These are phyloP conservation scores for Anhinga anhinga DNA, from an alignment of 2,113 vertebrate genomes.

Conservation along the genomic window DNA sequence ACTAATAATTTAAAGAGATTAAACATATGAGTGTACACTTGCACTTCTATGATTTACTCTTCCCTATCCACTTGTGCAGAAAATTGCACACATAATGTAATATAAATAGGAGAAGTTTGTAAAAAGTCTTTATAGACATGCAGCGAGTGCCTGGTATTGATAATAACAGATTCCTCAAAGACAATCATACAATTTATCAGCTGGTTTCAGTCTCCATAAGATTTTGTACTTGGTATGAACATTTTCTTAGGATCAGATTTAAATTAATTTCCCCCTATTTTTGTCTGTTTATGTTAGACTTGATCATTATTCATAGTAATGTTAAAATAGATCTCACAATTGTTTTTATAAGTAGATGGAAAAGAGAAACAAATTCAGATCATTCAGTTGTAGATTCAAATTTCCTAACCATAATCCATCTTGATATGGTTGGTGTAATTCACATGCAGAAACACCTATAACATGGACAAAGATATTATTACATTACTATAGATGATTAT, in stretches of 20 bases:
- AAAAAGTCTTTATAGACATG: neutral
- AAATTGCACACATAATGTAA: neutral
- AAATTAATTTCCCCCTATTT: neutral
- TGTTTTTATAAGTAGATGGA: neutral
- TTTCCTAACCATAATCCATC: neutral
- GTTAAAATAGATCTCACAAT: neutral
- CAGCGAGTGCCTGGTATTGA: neutral
- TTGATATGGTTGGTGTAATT: neutral
- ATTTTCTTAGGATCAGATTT: neutral
- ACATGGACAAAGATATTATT: neutral
- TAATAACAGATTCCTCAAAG: neutral
- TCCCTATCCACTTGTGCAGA: neutral
- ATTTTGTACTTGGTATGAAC: neutral
- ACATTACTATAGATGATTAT: neutral
- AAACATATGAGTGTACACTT: neutral
- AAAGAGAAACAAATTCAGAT: neutral
- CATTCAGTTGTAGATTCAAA: neutral
- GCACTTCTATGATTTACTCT: neutral
- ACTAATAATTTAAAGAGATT: neutral
- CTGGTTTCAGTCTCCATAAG: neutral
- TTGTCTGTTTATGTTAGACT: neutral
- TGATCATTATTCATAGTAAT: neutral
- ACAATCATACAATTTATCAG: neutral
- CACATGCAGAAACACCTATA: neutral
- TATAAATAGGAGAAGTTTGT: neutral